Evolutionary conservation across 2,888 invertebrate species (phyloP).

Genomic region (Ennomos fuscantarius): DNA sequence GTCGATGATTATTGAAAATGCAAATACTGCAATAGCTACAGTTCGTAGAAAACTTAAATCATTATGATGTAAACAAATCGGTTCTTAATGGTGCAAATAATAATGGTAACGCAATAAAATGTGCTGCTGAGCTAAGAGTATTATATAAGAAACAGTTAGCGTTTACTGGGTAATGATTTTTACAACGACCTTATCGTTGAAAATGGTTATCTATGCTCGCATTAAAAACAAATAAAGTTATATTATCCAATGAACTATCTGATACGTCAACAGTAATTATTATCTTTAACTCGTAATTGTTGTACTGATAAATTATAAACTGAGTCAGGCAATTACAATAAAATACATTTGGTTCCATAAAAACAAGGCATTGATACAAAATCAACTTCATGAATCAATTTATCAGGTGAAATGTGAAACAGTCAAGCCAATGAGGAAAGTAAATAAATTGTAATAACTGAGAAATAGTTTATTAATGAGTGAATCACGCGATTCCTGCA

Average conservation of each 20-base stretch:
- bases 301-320: constrained; percentile 31
- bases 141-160: constrained; percentile 34
- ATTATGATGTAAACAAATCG: constrained; percentile 21
- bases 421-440: constrained; percentile 2
- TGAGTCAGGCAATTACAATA: constrained; percentile 26
- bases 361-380: constrained; percentile 27
- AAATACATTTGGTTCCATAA: not conserved
- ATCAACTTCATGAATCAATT: constrained; percentile 9
- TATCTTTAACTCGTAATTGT: constrained; percentile 30
- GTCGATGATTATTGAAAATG: no score
- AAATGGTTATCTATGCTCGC: constrained; percentile 9
- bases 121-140: constrained; percentile 20
- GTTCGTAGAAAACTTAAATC: not conserved
- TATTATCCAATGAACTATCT: constrained; percentile 17
- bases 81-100: constrained; percentile 37
- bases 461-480: constrained; percentile 30
- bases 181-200: constrained; percentile 19
- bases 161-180: constrained; percentile 19
- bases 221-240: constrained; percentile 11
- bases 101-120: constrained; percentile 35
- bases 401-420: not conserved
- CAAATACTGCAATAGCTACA: not conserved
- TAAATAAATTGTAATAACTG: constrained; percentile 6
- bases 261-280: constrained; percentile 24
- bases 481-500: constrained; percentile 50